phyloP scores from a whole-genome alignment of 2,888 invertebrate genomes.

The Bursaphelenchus okinawaensis region DNA sequence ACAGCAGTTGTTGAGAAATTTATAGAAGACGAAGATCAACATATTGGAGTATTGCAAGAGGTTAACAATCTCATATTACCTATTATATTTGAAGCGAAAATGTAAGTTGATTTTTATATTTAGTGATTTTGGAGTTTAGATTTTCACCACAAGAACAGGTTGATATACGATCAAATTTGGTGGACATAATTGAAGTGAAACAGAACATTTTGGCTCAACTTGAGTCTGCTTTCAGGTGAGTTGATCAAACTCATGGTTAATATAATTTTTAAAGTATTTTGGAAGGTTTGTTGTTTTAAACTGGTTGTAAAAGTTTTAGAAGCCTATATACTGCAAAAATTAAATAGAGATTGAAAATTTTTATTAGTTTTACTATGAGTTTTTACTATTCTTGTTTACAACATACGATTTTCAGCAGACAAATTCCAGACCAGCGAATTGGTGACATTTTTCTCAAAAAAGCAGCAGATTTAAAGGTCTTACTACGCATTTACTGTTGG shows the following conservation, averaged over 20 bases:
- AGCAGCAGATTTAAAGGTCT: slow-evolving; percentile 66
- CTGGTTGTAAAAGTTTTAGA: too few relatives aligned
- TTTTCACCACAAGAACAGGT: slow-evolving; percentile 64
- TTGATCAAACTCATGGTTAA: too few relatives aligned
- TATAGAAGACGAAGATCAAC: slow-evolving; percentile 27
- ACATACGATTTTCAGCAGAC: slow-evolving; percentile 39
- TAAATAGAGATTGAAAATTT: slow-evolving; percentile 23
- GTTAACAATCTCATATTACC: slow-evolving; percentile 25
- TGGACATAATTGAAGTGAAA: slow-evolving; percentile 23
- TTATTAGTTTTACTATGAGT: neutral
- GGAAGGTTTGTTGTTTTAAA: too few relatives aligned
- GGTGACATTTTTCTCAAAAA: slow-evolving; percentile 82
- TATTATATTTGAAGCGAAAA: slow-evolving; percentile 22
- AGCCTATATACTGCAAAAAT: too few relatives aligned
- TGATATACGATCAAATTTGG: slow-evolving; percentile 13
- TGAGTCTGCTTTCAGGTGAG: slow-evolving; percentile 11
- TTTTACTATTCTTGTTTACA: neutral
- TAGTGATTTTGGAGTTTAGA: neutral
- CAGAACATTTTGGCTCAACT: slow-evolving; percentile 18
- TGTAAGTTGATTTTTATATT: slow-evolving; percentile 2
- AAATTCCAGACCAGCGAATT: slow-evolving; percentile 70
- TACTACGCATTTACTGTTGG: slow-evolving; percentile 82
- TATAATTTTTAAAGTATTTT: too few relatives aligned
- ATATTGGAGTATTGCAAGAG: slow-evolving; percentile 30
- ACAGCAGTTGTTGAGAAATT: slow-evolving; percentile 13